Percentiles rank a stretch among this genome's conserved stretches.
Evolutionary conservation across 1,140 invertebrate genomes (phyloP).

Genomic region (Paraescarpia echinospica): DNA sequence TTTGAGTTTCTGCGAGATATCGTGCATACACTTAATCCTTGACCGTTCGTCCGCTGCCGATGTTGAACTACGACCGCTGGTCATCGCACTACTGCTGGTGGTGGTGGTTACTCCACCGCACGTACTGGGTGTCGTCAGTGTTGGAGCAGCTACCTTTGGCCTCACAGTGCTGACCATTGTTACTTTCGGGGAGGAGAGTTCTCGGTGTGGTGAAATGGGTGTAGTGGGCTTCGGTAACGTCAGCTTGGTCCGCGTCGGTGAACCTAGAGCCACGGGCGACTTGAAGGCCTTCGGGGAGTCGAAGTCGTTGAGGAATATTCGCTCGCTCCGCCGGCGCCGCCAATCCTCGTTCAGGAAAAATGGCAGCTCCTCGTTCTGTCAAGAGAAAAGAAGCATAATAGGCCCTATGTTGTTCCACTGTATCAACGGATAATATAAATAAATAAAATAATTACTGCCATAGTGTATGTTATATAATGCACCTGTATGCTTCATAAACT

Average conservation of each 20-base stretch:
- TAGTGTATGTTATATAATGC: no score
- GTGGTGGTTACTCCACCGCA: neutral
- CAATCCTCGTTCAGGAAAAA: constrained; percentile 43
- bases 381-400: neutral
- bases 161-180: neutral
- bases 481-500: neutral
- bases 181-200: neutral
- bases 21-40: constrained; percentile 45
- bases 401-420: neutral
- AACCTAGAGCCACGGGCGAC: neutral
- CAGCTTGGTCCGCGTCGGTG: neutral
- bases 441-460: no score
- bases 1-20: constrained; percentile 45
- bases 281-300: constrained; percentile 16
- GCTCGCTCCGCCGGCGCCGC: constrained; percentile 55
- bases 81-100: constrained; percentile 22
- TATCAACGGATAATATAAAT: neutral
- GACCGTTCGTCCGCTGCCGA: neutral
- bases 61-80: neutral
- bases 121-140: constrained; percentile 18
- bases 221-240: neutral
- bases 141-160: constrained; percentile 18
- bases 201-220: neutral
- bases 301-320: constrained; percentile 59
- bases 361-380: neutral